Percentiles rank a stretch among this genome's conserved stretches.
phyloP scores from a whole-genome alignment of 2,797 vertebrate species.

The Masticophis lateralis region DNA sequence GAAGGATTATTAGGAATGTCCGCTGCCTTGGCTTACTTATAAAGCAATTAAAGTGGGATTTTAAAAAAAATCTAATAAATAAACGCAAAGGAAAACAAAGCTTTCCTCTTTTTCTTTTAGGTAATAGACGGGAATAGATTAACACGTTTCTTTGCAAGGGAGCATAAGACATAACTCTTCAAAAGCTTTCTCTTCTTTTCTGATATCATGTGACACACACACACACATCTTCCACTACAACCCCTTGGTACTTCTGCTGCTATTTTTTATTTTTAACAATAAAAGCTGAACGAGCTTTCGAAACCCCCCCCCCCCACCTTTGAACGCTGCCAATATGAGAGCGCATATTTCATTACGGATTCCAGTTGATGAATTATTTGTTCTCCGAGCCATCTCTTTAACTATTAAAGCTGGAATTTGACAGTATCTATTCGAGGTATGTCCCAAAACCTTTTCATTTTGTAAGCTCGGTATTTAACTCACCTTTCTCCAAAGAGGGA shows the following conservation, averaged over 20 bases:
- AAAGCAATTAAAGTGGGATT: too few relatives aligned
- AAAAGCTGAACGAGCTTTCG: not conserved
- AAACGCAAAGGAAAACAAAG: not conserved
- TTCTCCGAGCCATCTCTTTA: not conserved
- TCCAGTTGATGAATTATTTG: rapidly evolving
- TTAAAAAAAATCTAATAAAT: too few relatives aligned
- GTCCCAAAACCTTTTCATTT: not conserved
- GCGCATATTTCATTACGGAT: not conserved
- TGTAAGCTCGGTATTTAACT: constrained; percentile 8
- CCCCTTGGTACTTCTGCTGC: not conserved
- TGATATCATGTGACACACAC: not conserved
- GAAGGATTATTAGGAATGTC: too few relatives aligned
- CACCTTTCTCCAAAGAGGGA: not conserved
- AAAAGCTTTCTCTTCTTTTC: not conserved
- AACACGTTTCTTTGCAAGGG: not conserved
- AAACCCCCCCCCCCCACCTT: not conserved
- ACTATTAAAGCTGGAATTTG: not conserved
- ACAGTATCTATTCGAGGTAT: not conserved
- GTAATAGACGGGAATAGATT: not conserved
- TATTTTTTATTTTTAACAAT: not conserved
- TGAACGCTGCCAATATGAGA: not conserved
- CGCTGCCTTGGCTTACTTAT: too few relatives aligned
- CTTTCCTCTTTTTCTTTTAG: not conserved
- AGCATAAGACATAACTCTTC: not conserved
- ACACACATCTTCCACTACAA: not conserved